Evolutionary conservation across 2,888 invertebrate species (phyloP).

Genomic region (Volucella zonaria): DNA sequence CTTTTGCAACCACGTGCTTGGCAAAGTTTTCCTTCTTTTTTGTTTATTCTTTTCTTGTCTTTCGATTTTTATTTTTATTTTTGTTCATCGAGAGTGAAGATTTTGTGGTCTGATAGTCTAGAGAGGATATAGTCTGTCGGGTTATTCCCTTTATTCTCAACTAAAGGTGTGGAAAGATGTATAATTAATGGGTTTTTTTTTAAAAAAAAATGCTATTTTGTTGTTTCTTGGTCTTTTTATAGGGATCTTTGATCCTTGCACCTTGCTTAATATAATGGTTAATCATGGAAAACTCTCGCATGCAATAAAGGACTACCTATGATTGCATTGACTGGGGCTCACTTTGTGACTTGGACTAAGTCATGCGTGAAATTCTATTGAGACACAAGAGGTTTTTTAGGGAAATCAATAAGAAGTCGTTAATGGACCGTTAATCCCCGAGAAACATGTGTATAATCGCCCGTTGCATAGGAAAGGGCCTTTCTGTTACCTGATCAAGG

Average conservation of each 20-base stretch:
- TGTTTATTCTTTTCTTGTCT: constrained; percentile 11
- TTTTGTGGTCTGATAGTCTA: constrained; percentile 64
- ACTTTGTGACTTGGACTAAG: constrained; percentile 5
- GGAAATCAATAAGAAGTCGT: constrained; percentile 18
- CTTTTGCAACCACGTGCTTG: constrained; percentile 66
- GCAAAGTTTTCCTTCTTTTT: constrained; percentile 24
- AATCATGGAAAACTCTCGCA: constrained; percentile 27
- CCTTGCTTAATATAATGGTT: constrained; percentile 43
- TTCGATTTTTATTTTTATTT: constrained; percentile 5
- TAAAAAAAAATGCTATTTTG: not conserved
- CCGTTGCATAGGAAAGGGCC: not conserved
- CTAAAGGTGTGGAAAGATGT: constrained; percentile 43
- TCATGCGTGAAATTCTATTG: constrained; percentile 44
- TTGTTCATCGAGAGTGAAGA: constrained; percentile 49
- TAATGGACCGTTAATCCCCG: constrained; percentile 33
- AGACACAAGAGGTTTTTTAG: constrained; percentile 20
- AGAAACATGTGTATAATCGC: constrained; percentile 12
- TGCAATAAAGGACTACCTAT: not conserved
- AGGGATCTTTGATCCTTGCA: constrained; percentile 55
- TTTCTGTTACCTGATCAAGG: not conserved
- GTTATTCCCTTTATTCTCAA: constrained; percentile 14
- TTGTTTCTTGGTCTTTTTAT: constrained; percentile 33
- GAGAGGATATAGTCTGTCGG: constrained; percentile 46
- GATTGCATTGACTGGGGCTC: not conserved
- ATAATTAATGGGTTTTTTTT: constrained; percentile 58